A percentile compares a stretch with the other conserved stretches of the same genome.
Conservation (phyloP, 2,113 vertebrate genomes). For the Phylloscopus whistleri region DNA sequence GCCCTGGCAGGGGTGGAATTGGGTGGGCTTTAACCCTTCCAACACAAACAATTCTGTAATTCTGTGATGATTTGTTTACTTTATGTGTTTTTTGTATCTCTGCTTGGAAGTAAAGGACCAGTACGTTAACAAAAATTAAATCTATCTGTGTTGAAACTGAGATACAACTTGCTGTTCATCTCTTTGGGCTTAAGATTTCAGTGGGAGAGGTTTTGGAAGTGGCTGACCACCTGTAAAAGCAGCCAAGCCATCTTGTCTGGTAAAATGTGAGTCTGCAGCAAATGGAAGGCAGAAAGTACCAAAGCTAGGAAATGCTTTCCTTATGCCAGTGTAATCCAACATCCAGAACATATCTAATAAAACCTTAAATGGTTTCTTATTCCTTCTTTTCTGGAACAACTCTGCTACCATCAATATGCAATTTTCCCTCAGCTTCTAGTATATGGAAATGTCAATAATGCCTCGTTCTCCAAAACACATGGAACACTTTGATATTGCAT, state of each 20-base stretch:
- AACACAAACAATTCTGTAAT: neutral
- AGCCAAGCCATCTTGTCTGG: neutral
- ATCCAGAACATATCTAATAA: neutral
- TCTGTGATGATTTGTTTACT: neutral
- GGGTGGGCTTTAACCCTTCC: neutral
- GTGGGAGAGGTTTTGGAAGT: neutral
- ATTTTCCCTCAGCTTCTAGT: neutral
- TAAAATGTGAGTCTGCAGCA: neutral
- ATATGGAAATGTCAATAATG: slow-evolving; percentile 3
- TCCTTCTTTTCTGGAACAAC: neutral
- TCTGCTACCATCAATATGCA: neutral
- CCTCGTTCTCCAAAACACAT: neutral
- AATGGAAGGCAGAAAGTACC: neutral
- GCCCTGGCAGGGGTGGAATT: neutral
- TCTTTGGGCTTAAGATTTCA: neutral
- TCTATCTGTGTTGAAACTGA: neutral
- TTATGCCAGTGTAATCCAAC: neutral
- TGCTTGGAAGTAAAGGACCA: neutral
- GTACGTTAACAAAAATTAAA: neutral
- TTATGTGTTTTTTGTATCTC: neutral
- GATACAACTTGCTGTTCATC: neutral
- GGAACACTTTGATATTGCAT: neutral
- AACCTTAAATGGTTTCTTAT: neutral
- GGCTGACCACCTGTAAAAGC: neutral
- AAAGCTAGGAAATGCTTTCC: neutral